Conservation (phyloP, 2,888 invertebrate species). For the Aporophyla nigra region DNA sequence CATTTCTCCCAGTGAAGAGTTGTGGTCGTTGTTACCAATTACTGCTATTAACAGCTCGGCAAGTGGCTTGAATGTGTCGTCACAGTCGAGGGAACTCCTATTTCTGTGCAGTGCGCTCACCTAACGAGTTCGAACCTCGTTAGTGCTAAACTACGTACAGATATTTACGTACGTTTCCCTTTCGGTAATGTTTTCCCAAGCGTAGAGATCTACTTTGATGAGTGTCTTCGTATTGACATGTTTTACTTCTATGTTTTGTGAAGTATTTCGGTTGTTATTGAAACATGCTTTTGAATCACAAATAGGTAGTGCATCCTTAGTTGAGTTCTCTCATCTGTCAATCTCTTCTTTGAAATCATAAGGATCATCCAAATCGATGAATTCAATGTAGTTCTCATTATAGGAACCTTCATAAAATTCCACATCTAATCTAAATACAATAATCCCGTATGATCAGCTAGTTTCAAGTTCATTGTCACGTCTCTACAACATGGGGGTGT, state of each 20-base stretch:
- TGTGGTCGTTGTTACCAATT: slow-evolving; percentile 61
- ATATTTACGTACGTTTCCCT: slow-evolving; percentile 43
- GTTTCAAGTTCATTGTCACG: slow-evolving; percentile 76
- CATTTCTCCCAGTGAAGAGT: slow-evolving; percentile 22
- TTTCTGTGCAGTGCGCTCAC: slow-evolving; percentile 58
- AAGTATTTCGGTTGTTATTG: neutral
- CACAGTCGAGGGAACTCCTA: slow-evolving; percentile 63
- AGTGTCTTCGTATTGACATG: slow-evolving; percentile 21
- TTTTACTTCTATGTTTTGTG: slow-evolving; percentile 5
- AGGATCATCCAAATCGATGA: neutral
- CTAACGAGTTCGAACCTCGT: slow-evolving; percentile 74
- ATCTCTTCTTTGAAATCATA: neutral
- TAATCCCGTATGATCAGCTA: slow-evolving; percentile 29
- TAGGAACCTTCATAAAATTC: neutral
- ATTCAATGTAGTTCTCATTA: too few relatives aligned
- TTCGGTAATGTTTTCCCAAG: slow-evolving; percentile 29
- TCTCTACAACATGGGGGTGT: slow-evolving; percentile 53
- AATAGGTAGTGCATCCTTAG: neutral
- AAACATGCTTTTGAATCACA: neutral
- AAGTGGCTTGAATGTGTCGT: slow-evolving; percentile 63
- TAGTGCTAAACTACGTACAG: slow-evolving; percentile 64
- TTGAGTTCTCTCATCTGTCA: too few relatives aligned
- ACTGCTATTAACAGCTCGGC: slow-evolving; percentile 66
- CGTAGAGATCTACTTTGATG: slow-evolving; percentile 27
- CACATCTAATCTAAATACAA: neutral